A percentile compares a stretch with the other conserved stretches of the same genome.
Conservation (phyloP, 1,140 invertebrate species). For the Conus betulinus region DNA sequence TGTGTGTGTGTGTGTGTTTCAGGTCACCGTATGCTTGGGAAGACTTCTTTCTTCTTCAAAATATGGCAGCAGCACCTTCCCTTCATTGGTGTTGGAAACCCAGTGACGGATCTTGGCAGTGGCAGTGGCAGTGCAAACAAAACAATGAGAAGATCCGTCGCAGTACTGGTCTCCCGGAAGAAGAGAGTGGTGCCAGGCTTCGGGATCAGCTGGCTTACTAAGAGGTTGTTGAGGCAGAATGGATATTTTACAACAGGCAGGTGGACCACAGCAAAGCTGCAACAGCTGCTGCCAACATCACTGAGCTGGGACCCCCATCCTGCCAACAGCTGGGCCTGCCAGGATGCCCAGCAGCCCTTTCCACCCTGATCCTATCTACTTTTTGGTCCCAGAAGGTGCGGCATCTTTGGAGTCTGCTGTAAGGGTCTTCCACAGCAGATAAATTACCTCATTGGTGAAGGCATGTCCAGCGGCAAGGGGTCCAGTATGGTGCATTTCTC, state of each 20-base stretch:
- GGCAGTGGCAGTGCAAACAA: conserved; percentile 51
- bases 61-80: conserved; percentile 38
- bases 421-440: conserved; percentile 49
- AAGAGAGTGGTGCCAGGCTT: background rate
- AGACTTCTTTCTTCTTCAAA: conserved; percentile 22
- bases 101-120: conserved; percentile 53
- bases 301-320: background rate
- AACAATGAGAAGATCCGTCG: conserved; percentile 45
- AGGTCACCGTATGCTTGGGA: background rate
- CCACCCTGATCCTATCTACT: conserved; percentile 60
- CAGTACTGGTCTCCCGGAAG: conserved; percentile 32
- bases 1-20: background rate
- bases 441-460: conserved; percentile 52
- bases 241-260: conserved; percentile 43
- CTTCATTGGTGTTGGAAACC: conserved; percentile 36
- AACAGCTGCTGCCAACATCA: background rate
- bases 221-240: background rate
- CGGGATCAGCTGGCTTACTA: background rate
- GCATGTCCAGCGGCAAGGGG: conserved; percentile 42
- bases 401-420: conserved; percentile 55
- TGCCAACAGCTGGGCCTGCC: background rate
- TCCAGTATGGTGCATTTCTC: conserved; percentile 55
- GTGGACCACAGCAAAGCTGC: conserved; percentile 27
- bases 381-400: conserved; percentile 53
- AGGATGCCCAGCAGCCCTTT: conserved; percentile 42